These are phyloP conservation scores for Bilobella aurantiaca DNA, from an alignment of 1,140 invertebrate genomes.

Conservation along the genomic window DNA sequence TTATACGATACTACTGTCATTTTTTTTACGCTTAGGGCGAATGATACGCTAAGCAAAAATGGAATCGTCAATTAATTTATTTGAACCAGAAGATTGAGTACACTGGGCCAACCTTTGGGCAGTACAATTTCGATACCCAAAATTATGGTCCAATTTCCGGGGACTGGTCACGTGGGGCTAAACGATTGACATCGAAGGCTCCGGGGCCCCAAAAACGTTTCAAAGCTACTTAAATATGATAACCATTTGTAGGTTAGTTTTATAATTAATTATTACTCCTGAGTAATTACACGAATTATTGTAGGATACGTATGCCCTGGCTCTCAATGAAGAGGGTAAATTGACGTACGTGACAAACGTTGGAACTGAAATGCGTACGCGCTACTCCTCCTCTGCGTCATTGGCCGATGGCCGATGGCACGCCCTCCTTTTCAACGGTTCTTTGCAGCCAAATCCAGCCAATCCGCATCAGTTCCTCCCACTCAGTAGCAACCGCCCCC, in stretches of 20 bases:
- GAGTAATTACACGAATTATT: neutral
- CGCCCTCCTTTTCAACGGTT: constrained; percentile 21
- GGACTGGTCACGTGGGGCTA: too few species aligned
- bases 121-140: too few species aligned
- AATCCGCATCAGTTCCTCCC: neutral
- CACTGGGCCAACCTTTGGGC: too few species aligned
- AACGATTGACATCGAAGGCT: too few species aligned
- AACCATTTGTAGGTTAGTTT: neutral
- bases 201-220: too few species aligned
- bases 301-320: constrained; percentile 21
- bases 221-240: neutral
- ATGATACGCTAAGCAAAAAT: too few species aligned
- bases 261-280: too few species aligned
- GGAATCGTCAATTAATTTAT: too few species aligned
- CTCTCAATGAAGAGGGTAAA: constrained; percentile 23
- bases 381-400: neutral
- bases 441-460: neutral
- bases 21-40: too few species aligned
- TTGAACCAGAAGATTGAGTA: too few species aligned
- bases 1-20: too few species aligned
- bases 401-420: constrained; percentile 32
- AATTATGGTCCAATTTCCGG: too few species aligned
- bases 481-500: neutral
- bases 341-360: constrained; percentile 15
- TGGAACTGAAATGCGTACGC: neutral